phyloP scores from a whole-genome alignment of 2,797 vertebrate species.

The Neosilurus hyrtlii region DNA sequence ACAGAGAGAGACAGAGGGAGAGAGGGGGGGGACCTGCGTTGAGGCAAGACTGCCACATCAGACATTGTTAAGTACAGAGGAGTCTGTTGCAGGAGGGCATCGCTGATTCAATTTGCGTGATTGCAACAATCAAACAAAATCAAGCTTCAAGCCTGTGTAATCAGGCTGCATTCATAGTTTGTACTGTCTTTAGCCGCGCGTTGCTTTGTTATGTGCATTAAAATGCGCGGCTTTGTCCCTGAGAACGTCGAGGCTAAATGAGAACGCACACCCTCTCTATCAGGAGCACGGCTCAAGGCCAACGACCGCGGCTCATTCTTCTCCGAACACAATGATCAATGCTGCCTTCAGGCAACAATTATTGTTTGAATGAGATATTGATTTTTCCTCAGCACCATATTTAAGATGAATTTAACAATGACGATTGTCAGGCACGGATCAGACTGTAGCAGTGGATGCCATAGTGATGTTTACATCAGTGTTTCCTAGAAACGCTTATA shows the following conservation, averaged over 20 bases:
- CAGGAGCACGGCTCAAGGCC: conserved; percentile 35
- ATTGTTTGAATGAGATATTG: conserved; percentile 65
- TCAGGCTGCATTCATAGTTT: conserved; percentile 29
- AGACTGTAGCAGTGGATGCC: background rate
- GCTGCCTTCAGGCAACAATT: conserved; percentile 49
- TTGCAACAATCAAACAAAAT: conserved; percentile 52
- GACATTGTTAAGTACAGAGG: conserved; percentile 33
- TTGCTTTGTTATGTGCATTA: conserved; percentile 35
- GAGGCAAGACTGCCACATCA: conserved; percentile 36
- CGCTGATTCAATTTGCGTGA: conserved; percentile 43
- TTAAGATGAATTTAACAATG: conserved; percentile 49
- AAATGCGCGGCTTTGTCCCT: conserved; percentile 37
- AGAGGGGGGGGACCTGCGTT: background rate
- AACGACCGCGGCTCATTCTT: conserved; percentile 5
- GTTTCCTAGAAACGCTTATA: background rate
- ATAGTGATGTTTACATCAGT: background rate
- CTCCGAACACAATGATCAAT: conserved; percentile 46
- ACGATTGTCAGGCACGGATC: background rate
- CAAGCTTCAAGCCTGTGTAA: conserved; percentile 28
- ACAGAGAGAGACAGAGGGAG: conserved; percentile 2
- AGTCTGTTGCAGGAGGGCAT: conserved; percentile 36
- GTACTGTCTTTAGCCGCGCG: background rate
- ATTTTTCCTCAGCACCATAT: conserved; percentile 58
- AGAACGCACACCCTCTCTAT: conserved; percentile 32
- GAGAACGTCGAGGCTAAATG: background rate